Evolutionary conservation across 2,888 invertebrate species (phyloP).

Genomic region (Polydesmus complanatus): DNA sequence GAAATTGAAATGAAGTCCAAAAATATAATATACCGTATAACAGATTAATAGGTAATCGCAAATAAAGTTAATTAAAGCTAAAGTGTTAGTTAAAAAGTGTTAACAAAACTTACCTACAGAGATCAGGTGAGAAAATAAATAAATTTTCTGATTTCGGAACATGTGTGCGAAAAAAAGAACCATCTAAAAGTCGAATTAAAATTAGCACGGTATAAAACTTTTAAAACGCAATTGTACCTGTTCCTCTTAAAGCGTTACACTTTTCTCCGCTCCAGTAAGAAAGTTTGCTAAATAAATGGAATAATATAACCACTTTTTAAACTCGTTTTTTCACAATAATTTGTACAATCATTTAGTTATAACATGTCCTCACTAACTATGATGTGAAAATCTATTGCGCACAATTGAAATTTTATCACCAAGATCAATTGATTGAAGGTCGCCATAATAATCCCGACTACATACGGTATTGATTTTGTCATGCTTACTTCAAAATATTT

Average conservation of each 20-base stretch:
- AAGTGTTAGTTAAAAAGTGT: neutral
- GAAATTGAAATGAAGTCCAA: neutral
- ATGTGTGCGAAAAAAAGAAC: conserved; percentile 5
- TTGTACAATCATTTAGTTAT: neutral
- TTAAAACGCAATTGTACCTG: conserved; percentile 4
- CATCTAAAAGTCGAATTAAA: conserved; percentile 3
- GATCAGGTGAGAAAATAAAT: conserved; percentile 1
- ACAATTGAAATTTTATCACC: no score
- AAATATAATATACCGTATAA: neutral
- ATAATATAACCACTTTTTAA: neutral
- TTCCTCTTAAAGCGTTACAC: conserved; percentile 13
- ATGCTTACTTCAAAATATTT: no score
- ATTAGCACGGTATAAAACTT: neutral
- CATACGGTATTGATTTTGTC: no score
- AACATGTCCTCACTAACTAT: neutral
- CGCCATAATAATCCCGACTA: no score
- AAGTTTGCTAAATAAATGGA: conserved; percentile 9
- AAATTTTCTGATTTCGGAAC: conserved; percentile 5
- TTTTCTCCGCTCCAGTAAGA: conserved; percentile 8
- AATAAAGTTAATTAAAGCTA: no score
- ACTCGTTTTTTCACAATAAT: neutral
- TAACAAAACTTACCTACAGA: conserved; percentile 7
- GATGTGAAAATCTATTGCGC: no score
- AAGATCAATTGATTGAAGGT: no score
- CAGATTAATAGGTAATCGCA: no score